Base-by-base conservation (phyloP, 2,797 vertebrate species). In the Cyprinodon diabolis region DNA sequence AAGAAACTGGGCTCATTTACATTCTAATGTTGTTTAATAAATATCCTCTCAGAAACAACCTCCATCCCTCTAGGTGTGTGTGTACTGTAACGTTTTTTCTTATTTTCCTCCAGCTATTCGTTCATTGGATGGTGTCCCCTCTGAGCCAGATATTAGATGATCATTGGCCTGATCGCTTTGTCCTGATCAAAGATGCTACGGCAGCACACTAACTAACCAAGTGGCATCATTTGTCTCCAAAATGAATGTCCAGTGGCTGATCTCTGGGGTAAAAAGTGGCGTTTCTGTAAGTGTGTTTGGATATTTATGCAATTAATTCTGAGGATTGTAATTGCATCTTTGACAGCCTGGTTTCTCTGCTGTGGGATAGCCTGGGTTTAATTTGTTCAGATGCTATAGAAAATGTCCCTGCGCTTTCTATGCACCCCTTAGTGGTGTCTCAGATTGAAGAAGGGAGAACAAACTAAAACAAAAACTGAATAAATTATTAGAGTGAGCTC, bases 321-420 rank as follows among this genome's bases (percentile, higher is more conserved):
- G 14, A 8, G 4, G 10, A 10, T 14, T 25, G 9, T 63, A 17
- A 43, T 21, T 43, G 94, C 93, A 94, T 95, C 93, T 90, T 94
- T 95, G 94, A 95, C 95, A 94, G 92, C 93, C 92, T 86, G 84
- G 89, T 78, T 78, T 91, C 88, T 85, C 88, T 91, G 65, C 0
- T 74, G 91, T 94, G 90, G 85, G 85, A 76, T 2, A 56, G 62
- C 63, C 87, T 80, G 86, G 93, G 95, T 94, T 94, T 90, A 83
- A 83, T 4, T 43, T 78, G 45, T 82, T 72, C 49, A 84, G 94
- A 95, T 95, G 93, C 94, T 84, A 91, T 69, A 93, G 68, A 60
- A 90, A 92, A 92, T 45, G 66, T 95, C 94, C 91, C 91, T 49
- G 93, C 93, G 94, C 94, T 95, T 95, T 95, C 95, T 95, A 92